Evolutionary conservation across 1,140 invertebrate genomes (phyloP), one percentile per base, ranked within the genome.

Genomic region (Cotesia typhae): DNA sequence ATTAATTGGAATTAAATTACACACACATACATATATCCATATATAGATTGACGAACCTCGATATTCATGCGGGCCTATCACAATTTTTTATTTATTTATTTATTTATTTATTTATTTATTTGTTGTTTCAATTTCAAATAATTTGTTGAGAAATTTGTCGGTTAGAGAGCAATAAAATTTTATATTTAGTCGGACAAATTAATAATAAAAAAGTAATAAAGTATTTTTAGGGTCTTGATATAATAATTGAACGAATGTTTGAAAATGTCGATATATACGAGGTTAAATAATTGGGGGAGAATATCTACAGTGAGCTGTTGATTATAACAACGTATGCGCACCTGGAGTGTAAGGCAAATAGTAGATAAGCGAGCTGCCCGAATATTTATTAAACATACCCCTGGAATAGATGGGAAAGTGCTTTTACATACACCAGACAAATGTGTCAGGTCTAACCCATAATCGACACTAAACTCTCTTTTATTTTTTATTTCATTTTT

Each of bases 291-390:
- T 60, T 60, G 59, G 17, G 28, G 9, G 28, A 60, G 59, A 60
- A 60, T 60, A 28, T 60, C 20, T 12, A 10, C 4, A 35, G 28
- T 60, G 38, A 66, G n/a, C n/a, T 66, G 41, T 14, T 66, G n/a
- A 66, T 66, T 66, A 66, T 28, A 41, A 66, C 64, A 66, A 41
- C 41, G 64, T 52, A 66, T 66, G 64, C 64, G 64, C 41, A 66
- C 14, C 64, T 66, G 64, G 41, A 66, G 64, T 66, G 64, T 37
- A 66, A 66, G 64, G 37, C 41, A 66, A 66, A 66, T 66, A 47
- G 41, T 47, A 66, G 64, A 52, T 66, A 66, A 52, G 6, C 41
- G n/a, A 14, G n/a, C 10, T 41, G n/a, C 4, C 7, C 17, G 47
- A 66, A 66, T 28, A 66, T 66, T 37, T 52, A 66, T 66, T 66